Conservation (phyloP, 2,888 invertebrate species). For the Sphaerophoria rueppellii region DNA sequence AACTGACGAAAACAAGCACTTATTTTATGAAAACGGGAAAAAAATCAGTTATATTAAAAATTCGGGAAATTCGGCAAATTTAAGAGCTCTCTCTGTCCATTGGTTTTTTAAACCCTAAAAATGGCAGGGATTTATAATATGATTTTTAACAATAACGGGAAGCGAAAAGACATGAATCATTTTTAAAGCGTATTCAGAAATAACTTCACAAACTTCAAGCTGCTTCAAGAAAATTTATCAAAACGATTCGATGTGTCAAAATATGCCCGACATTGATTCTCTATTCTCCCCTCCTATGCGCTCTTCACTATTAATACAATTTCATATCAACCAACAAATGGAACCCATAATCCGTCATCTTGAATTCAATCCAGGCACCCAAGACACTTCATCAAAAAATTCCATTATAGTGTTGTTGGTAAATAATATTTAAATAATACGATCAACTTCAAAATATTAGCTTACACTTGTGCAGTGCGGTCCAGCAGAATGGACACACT, state of each 20-base stretch:
- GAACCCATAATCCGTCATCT: conserved; percentile 67
- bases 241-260: too few species aligned
- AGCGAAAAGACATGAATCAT: too few species aligned
- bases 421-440: conserved; percentile 18
- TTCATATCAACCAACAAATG: not conserved
- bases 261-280: conserved; percentile 28
- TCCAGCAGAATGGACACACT: not conserved
- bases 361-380: not conserved
- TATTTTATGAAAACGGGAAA: too few species aligned
- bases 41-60: too few species aligned
- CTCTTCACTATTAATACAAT: conserved; percentile 29
- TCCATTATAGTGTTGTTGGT: conserved; percentile 37
- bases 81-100: too few species aligned
- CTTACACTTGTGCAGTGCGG: conserved; percentile 22
- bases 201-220: not conserved
- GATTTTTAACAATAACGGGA: too few species aligned
- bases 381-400: conserved; percentile 43
- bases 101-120: too few species aligned
- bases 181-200: too few species aligned
- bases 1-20: too few species aligned
- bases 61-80: too few species aligned
- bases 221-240: conserved; percentile 14
- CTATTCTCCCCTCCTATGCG: conserved; percentile 60
- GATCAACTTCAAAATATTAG: conserved; percentile 54
- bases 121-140: too few species aligned